phyloP scores from a whole-genome alignment of 2,888 invertebrate species.

The Cosmorhoe ocellata region DNA sequence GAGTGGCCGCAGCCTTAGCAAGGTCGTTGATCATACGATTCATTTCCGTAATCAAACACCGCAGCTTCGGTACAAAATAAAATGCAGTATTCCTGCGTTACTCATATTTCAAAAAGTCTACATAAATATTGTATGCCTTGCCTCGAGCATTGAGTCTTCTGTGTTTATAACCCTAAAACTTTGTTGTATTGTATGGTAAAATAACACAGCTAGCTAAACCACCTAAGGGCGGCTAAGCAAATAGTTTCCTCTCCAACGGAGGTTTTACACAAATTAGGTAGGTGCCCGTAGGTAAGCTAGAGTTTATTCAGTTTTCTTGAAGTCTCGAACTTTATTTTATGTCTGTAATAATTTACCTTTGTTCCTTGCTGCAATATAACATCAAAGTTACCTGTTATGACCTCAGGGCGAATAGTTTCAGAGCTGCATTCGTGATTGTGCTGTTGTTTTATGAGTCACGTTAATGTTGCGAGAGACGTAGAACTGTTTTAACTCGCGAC shows the following conservation, averaged over 20 bases:
- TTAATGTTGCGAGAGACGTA: conserved; percentile 34
- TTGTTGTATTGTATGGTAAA: conserved; percentile 28
- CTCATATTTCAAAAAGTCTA: conserved; percentile 3
- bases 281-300: conserved; percentile 26
- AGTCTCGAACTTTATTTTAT: conserved; percentile 34
- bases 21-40: conserved; percentile 60
- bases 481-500: conserved; percentile 35
- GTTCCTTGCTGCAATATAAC: conserved; percentile 51
- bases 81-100: conserved; percentile 28
- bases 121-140: too few relatives aligned
- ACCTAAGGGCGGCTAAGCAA: conserved; percentile 33
- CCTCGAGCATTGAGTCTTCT: too few relatives aligned
- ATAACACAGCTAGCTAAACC: conserved; percentile 23
- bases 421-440: conserved; percentile 46
- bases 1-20: conserved; percentile 49
- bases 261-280: conserved; percentile 36
- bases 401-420: conserved; percentile 56
- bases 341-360: conserved; percentile 42
- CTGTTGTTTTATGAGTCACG: conserved; percentile 53
- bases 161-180: neutral
- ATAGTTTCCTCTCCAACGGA: conserved; percentile 37
- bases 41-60: conserved; percentile 65
- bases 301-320: conserved; percentile 41
- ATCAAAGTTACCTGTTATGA: conserved; percentile 55
- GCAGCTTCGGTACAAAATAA: conserved; percentile 43